Conservation (phyloP, 2,113 vertebrate species). For the Serinus canaria region DNA sequence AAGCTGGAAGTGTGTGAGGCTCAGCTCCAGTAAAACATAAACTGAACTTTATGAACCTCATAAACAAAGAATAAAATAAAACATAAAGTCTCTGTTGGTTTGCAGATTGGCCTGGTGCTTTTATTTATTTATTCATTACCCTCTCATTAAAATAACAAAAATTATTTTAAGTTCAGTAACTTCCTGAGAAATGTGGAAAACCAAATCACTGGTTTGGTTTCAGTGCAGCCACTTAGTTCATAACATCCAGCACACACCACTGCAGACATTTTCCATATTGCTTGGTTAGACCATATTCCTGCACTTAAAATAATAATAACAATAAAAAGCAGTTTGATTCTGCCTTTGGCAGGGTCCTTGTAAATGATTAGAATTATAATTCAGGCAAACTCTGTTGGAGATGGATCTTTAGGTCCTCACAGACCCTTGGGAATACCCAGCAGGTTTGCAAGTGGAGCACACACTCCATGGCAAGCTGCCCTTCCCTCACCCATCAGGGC, state of each 20-base stretch:
- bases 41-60: conserved; percentile 51
- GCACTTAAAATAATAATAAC: neutral
- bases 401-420: neutral
- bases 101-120: neutral
- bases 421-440: neutral
- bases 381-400: neutral
- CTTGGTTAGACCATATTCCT: neutral
- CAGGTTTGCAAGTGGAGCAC: neutral
- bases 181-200: conserved; percentile 11
- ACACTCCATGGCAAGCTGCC: fast-evolving
- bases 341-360: neutral
- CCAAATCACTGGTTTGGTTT: neutral
- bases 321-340: neutral
- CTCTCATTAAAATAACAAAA: neutral
- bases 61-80: conserved; percentile 56
- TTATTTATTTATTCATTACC: conserved; percentile 16
- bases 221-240: neutral
- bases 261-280: neutral
- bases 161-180: neutral
- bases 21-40: conserved; percentile 32
- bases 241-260: neutral
- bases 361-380: neutral
- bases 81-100: neutral
- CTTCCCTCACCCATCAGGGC: neutral
- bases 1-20: conserved; percentile 24